These are phyloP conservation scores for Anguilla anguilla DNA, from an alignment of 2,797 vertebrate species.

Conservation along the genomic window DNA sequence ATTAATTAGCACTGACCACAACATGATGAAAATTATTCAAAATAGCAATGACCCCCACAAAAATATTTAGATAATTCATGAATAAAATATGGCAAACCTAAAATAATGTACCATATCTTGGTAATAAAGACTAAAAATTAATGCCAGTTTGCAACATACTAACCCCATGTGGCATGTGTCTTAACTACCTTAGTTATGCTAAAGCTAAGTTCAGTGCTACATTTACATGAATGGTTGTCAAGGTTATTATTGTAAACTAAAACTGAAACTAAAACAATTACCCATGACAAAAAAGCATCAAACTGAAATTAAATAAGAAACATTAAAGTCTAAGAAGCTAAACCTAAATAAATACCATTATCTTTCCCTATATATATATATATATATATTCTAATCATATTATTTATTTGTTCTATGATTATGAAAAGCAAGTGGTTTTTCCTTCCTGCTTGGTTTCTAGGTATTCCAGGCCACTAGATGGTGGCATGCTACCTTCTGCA, in stretches of 20 bases:
- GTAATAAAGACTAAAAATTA: background rate
- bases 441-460: background rate
- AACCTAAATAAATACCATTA: background rate
- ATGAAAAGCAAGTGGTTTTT: background rate
- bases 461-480: background rate
- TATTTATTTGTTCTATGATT: background rate
- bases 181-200: background rate
- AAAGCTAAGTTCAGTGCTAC: background rate
- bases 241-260: too few species aligned
- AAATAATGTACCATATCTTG: background rate
- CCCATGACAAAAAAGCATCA: too few species aligned
- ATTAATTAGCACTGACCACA: background rate
- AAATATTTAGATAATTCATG: background rate
- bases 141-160: background rate
- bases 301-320: too few species aligned
- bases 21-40: background rate
- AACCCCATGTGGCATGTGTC: background rate
- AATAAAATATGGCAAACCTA: background rate
- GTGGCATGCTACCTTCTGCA: too few species aligned
- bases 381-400: too few species aligned
- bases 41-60: background rate
- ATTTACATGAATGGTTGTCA: background rate
- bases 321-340: background rate
- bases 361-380: background rate
- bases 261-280: too few species aligned